Evolutionary conservation across 23 tunicate genomes (phyloP), one percentile per base, ranked within the genome.

Genomic region (Ciona savignyi): DNA sequence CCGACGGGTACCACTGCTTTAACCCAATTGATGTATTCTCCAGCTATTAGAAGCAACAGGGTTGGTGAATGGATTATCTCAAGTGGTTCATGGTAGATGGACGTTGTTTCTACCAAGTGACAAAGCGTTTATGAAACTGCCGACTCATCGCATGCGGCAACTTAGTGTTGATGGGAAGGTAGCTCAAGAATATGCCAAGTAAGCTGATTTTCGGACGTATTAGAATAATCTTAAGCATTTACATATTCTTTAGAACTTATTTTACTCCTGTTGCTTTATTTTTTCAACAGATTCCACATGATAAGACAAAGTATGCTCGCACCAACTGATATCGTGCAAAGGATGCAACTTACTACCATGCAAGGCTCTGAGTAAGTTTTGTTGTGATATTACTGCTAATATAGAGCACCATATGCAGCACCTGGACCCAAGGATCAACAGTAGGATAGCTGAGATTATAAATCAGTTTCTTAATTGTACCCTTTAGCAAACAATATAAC

Each of bases 351-450:
- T 2, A 77, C 74, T 23, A 82, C 87, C 2, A 75, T 73, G 84
- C 96, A 88, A 62, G 96, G 96, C 11, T 88, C 96, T 20, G 70
- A 72, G 96, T 88, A 68, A 68, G 85, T 42, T 42, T n/a, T n/a
- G n/a, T n/a, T n/a, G n/a, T n/a, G n/a, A n/a, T n/a, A n/a, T n/a
- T n/a, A n/a, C n/a, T n/a, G n/a, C n/a, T n/a, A n/a, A n/a, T n/a
- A n/a, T n/a, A n/a, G n/a, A n/a, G n/a, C n/a, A n/a, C n/a, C n/a
- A n/a, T n/a, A n/a, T n/a, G n/a, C n/a, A n/a, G n/a, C n/a, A n/a
- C n/a, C n/a, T n/a, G n/a, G n/a, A n/a, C n/a, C n/a, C n/a, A n/a
- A n/a, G n/a, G n/a, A n/a, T n/a, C n/a, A n/a, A n/a, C n/a, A n/a
- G n/a, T n/a, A n/a, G n/a, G n/a, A n/a, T n/a, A n/a, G n/a, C n/a